Evolutionary conservation across 2,113 vertebrate species (phyloP), one percentile per base, ranked within the genome.

Genomic region (Pelmatolapia mariae): DNA sequence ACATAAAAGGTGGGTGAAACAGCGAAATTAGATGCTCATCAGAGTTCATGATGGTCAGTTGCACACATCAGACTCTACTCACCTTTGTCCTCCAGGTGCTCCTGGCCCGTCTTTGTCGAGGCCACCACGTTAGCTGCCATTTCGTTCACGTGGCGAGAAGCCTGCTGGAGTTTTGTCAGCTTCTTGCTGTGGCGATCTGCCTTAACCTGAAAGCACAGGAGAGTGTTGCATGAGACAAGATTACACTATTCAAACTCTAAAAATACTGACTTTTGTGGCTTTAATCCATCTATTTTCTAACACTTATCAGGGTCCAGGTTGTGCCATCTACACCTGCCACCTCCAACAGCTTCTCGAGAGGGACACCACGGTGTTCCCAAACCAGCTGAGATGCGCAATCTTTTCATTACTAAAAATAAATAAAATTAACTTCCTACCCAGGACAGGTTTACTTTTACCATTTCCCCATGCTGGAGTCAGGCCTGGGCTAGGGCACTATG

Each of bases 121-220:
- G 96, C 99, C 92, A 99, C 97, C 31, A 99, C 98, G 0, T 96
- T 98, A 47, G 98, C 98, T 0, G 98, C 98, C 98, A 96, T 98
- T 92, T 98, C 97, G 0, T 99, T 99, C 86, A 99, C 99, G 0
- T 91, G 89, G 36, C 98, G 97, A 0, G 98, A 99, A 11, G 98
- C 98, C 86, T 99, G 98, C 95, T 99, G 99, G 16, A 99, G 97
- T 66, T 89, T 94, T 13, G 95, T 5, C 82, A 99, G 95, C 95
- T 96, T 97, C 82, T 82, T 95, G 90, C 99, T 99, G 95, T 93
- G 95, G 86, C 97, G 97, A 85, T 97, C 97, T 0, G 99, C 99
- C 89, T 99, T 99, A 16, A 99, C 99, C 99, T 99, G 95, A 45
- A 76, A 10, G 0, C 4, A 93, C 4, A 81, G 33, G 45, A 83